Conservation (phyloP, 2,888 invertebrate species). For the Mythimna vitellina region DNA sequence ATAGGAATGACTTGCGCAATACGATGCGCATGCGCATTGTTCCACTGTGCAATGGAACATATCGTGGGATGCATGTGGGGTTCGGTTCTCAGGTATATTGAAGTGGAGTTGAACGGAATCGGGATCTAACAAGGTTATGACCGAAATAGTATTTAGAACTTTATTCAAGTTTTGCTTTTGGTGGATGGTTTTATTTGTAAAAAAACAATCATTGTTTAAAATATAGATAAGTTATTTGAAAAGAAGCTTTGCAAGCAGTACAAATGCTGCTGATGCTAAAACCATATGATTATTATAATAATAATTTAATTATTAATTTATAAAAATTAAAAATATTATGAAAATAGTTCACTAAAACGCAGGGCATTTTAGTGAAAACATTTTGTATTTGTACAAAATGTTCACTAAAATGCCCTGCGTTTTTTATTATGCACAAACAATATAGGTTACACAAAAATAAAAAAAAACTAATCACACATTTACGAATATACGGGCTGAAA, state of each 20-base stretch:
- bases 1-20: conserved; percentile 78
- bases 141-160: not conserved
- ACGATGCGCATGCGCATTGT: conserved; percentile 71
- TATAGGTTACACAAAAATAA: not conserved
- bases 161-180: not conserved
- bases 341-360: too few species aligned
- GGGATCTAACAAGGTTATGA: not conserved
- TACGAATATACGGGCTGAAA: not conserved
- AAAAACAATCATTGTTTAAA: not conserved
- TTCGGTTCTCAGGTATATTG: conserved; percentile 44
- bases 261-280: too few species aligned
- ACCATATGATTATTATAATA: too few species aligned
- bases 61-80: conserved; percentile 62
- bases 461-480: not conserved
- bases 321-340: too few species aligned
- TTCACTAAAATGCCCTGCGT: too few species aligned
- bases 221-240: too few species aligned
- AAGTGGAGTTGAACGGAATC: not conserved
- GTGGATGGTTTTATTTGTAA: too few species aligned
- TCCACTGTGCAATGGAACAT: conserved; percentile 67
- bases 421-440: too few species aligned
- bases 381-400: too few species aligned
- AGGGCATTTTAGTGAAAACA: not conserved
- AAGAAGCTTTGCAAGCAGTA: not conserved
- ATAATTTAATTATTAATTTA: too few species aligned